These are phyloP conservation scores for Aphis craccivora DNA, from an alignment of 1,140 invertebrate genomes.

Conservation along the genomic window DNA sequence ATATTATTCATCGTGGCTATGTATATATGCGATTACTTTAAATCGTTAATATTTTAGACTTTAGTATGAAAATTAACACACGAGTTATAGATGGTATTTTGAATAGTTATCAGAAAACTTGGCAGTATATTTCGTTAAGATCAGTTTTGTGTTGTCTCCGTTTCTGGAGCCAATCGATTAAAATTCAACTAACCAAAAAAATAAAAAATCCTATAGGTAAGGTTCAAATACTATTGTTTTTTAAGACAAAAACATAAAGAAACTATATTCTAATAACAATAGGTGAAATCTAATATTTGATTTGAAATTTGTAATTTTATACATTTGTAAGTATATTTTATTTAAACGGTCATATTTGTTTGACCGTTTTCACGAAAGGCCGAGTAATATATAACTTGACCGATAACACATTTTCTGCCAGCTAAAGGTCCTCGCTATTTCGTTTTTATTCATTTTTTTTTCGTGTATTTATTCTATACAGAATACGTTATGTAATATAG, in stretches of 20 bases:
- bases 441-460: background rate
- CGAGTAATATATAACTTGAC: background rate
- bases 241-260: background rate
- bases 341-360: background rate
- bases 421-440: background rate
- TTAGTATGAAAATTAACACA: background rate
- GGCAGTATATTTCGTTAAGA: background rate
- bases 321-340: background rate
- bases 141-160: background rate
- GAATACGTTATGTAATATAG: background rate
- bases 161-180: background rate
- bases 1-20: background rate
- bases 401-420: background rate
- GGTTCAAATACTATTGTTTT: background rate
- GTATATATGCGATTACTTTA: background rate
- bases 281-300: background rate
- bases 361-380: background rate
- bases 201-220: background rate
- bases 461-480: background rate
- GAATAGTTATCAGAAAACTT: background rate
- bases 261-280: background rate
- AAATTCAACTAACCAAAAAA: background rate
- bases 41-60: conserved; percentile 18
- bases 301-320: background rate
- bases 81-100: background rate